phyloP scores from a whole-genome alignment of 1,140 invertebrate species.

The Yoshiicerus persimilis region DNA sequence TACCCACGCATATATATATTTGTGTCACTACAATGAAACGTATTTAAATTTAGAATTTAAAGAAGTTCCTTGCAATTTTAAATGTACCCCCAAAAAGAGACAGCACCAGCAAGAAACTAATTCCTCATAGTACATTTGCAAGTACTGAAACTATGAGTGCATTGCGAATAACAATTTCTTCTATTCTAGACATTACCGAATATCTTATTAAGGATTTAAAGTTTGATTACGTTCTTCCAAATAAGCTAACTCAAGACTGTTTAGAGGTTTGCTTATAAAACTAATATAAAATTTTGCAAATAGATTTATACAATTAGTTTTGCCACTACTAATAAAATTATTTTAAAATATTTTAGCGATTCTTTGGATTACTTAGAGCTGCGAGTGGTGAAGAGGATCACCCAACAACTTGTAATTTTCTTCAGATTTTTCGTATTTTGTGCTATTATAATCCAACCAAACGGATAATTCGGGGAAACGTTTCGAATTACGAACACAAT shows the following conservation, averaged over 20 bases:
- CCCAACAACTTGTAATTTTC: neutral
- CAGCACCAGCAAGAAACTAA: neutral
- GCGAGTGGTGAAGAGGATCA: neutral
- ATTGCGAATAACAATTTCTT: neutral
- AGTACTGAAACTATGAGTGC: neutral
- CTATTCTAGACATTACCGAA: neutral
- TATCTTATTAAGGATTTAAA: neutral
- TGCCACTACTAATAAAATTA: neutral
- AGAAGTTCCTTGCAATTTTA: neutral
- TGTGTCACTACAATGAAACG: too few relatives aligned
- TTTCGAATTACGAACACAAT: neutral
- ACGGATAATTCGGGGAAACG: neutral
- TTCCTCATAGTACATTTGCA: neutral
- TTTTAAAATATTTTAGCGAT: neutral
- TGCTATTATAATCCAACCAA: neutral
- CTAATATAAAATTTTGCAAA: neutral
- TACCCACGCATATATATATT: too few relatives aligned
- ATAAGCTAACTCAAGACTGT: neutral
- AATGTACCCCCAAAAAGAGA: neutral
- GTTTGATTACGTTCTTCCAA: neutral
- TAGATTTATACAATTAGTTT: neutral
- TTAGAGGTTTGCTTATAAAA: neutral
- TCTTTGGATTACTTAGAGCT: neutral
- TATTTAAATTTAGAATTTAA: neutral
- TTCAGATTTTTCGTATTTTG: neutral